Base-by-base conservation (phyloP, 2,888 invertebrate species). In the Luperina nickerlii region DNA sequence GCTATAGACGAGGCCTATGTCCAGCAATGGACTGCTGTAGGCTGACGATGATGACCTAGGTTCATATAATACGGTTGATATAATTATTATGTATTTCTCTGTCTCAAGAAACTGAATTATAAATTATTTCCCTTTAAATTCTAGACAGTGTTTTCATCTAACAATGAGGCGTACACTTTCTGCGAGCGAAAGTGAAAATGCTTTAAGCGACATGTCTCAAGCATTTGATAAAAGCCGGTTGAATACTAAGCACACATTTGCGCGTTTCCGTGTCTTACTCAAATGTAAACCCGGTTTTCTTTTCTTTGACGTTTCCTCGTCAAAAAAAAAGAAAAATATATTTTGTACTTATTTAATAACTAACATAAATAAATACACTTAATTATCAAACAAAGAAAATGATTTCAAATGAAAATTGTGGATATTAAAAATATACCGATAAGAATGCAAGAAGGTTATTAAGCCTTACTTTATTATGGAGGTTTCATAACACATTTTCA, bases 161-260 rank as follows among this genome's bases (percentile, higher is more conserved):
- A 81, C 76, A 81, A 86, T 78, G 60, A 62, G n/a, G 32, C 20
- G 48, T 65, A 63, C 78, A 72, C 76, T 79, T 85, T 83, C 85
- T 85, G 85, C 32, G 5, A 78, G 83, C 75, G 83, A 88, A 88
- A 88, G 87, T 87, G 85, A 75, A 79, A 88, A 88, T 81, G 82
- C 74, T 88, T 63, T 45, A 74, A 85, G 87, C 85, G 73, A 83
- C 73, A 85, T 83, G 77, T 86, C 57, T 80, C 66, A 73, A 83
- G 86, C 75, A 74, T 85, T 83, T 76, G 62, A 85, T 88, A 80
- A 83, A 88, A 88, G 75, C 81, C 74, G 74, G 38, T 71, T 71
- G 63, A 79, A 67, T 54, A 76, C 51, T 42, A 69, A 65, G 45
- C 63, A 72, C 65, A 45, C 57, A 65, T 79, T 74, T 66, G 76